These are phyloP conservation scores for Dinocampus coccinellae DNA, from an alignment of 2,888 invertebrate species.

Conservation along the genomic window DNA sequence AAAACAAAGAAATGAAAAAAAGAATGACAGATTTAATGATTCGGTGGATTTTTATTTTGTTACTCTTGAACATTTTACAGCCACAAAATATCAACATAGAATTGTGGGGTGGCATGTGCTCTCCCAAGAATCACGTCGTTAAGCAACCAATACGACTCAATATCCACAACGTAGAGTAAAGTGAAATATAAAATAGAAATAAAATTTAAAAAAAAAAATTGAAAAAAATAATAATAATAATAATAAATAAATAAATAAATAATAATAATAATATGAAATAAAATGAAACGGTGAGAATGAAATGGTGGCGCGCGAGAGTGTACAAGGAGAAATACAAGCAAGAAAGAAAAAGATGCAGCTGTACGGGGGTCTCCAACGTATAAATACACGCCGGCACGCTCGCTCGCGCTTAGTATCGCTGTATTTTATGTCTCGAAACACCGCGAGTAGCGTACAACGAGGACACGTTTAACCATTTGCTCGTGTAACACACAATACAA, in stretches of 20 bases:
- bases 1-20: too few relatives aligned
- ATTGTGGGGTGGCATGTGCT: constrained; percentile 4
- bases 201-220: too few relatives aligned
- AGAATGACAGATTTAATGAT: too few relatives aligned
- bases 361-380: constrained; percentile 48
- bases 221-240: too few relatives aligned
- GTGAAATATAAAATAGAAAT: background rate
- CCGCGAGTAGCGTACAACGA: constrained; percentile 40
- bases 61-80: background rate
- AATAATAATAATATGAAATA: too few relatives aligned
- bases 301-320: background rate
- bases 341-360: constrained; percentile 4
- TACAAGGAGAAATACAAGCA: background rate
- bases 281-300: background rate
- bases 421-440: constrained; percentile 57
- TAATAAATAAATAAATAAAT: too few relatives aligned
- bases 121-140: constrained; percentile 13
- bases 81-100: background rate
- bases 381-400: constrained; percentile 64
- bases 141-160: background rate
- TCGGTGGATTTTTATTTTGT: too few relatives aligned
- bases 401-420: constrained; percentile 62
- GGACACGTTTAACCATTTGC: constrained; percentile 1
- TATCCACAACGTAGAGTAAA: background rate
- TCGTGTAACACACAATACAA: background rate